Evolutionary conservation across 2,888 invertebrate species (phyloP), one percentile per base, ranked within the genome.

Genomic region (Lasiommata megera): DNA sequence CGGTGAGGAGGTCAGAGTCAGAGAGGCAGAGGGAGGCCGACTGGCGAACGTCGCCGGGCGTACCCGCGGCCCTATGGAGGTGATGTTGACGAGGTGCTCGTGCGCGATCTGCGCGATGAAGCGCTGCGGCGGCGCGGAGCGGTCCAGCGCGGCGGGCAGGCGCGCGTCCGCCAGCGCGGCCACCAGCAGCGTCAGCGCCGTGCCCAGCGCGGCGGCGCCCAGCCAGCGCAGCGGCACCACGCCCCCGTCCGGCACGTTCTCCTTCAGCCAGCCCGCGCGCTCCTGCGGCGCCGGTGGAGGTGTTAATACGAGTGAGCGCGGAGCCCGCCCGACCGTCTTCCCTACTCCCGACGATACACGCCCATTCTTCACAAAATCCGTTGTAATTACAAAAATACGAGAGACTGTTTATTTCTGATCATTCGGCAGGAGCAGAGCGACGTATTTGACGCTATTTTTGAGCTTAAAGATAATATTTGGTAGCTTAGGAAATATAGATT

Each of bases 41-140:
- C 14, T 8, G 2, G 6, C n/a, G 29, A 1, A 16, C 12, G 5
- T 9, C 17, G 11, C 28, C n/a, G 9, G 0, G 18, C 37, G 66
- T 34, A 89, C 92, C 74, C 94, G 75, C 0, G 94, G 93, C 0
- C 94, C 94, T 55, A 93, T 88, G 41, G 88, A 79, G 11, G 94
- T 93, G 64, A 94, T 82, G 70, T 93, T 92, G 65, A 92, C 89
- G 60, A 96, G 88, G 74, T 93, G 93, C 37, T 91, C 89, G 76
- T 93, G 91, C 1, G 96, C 95, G 18, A 93, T 80, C 74, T 94
- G 93, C 0, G 93, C 95, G 18, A 67, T 74, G 75, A 88, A 88
- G 23, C 56, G 61, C 38, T 73, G 62, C 6, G 54, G 76, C 65
- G 60, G 72, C 68, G 62, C 59, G 43, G 29, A 31, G 34, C 73